Percentiles rank a stretch among this genome's conserved stretches.
Conservation (phyloP, 2,113 vertebrate genomes). For the Pardalotus punctatus region DNA sequence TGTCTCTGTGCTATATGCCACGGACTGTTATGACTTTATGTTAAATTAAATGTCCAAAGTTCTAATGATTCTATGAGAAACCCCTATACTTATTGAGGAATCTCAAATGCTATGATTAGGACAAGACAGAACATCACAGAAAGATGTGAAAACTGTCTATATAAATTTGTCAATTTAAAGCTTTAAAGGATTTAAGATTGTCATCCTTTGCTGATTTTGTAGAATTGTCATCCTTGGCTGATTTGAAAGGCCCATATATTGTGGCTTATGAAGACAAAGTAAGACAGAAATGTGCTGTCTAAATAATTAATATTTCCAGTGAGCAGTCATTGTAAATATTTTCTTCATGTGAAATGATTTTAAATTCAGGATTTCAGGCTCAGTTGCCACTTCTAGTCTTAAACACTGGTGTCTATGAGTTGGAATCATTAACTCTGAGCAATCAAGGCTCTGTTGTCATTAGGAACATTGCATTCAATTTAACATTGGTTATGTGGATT, state of each 20-base stretch:
- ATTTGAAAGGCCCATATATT: background rate
- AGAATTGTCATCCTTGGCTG: background rate
- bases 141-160: background rate
- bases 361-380: background rate
- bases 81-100: background rate
- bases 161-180: background rate
- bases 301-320: background rate
- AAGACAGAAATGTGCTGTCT: background rate
- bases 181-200: background rate
- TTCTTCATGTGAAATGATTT: background rate
- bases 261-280: background rate
- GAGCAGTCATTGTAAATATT: background rate
- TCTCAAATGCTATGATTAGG: background rate
- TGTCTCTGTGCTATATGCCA: background rate
- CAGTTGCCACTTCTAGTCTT: background rate
- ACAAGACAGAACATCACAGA: background rate
- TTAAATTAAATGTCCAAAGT: background rate
- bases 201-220: background rate
- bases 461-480: background rate
- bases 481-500: background rate
- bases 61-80: background rate
- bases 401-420: background rate
- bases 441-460: background rate
- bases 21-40: background rate
- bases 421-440: background rate